Evolutionary conservation across 2,113 vertebrate species (phyloP).

Genomic region (Tupaia chinensis): DNA sequence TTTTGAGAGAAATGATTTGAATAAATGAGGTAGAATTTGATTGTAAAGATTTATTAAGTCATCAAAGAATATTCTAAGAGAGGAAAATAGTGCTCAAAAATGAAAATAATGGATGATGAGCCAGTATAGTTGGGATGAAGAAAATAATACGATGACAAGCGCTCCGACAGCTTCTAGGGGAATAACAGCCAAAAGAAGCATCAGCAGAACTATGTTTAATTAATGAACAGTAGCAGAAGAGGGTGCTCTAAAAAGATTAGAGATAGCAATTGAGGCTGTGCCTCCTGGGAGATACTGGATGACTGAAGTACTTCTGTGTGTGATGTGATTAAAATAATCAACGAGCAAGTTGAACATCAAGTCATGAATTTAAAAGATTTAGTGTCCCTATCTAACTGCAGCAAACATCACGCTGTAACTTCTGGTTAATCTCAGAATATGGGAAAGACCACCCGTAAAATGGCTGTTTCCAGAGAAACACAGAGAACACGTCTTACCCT

Average conservation of each 20-base stretch:
- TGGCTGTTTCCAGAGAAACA: background rate
- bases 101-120: conserved; percentile 52
- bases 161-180: background rate
- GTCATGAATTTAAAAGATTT: conserved; percentile 68
- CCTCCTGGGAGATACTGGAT: conserved; percentile 72
- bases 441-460: background rate
- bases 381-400: background rate
- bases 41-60: conserved; percentile 72
- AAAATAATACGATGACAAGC: background rate
- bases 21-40: conserved; percentile 71
- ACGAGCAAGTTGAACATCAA: conserved; percentile 53
- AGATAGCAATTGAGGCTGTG: conserved; percentile 67
- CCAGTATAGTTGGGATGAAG: conserved; percentile 34
- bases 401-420: conserved; percentile 46
- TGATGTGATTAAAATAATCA: conserved; percentile 82
- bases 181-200: conserved; percentile 33
- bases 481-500: background rate
- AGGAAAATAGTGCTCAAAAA: conserved; percentile 61
- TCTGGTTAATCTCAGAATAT: background rate
- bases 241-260: conserved; percentile 75
- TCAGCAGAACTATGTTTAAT: conserved; percentile 64
- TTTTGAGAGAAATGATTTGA: conserved; percentile 71
- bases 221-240: conserved; percentile 70
- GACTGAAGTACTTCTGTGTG: conserved; percentile 72
- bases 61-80: conserved; percentile 70